Percentiles rank a stretch among this genome's conserved stretches.
Conservation (phyloP, 2,797 vertebrate genomes). For the Taenioides sp. region DNA sequence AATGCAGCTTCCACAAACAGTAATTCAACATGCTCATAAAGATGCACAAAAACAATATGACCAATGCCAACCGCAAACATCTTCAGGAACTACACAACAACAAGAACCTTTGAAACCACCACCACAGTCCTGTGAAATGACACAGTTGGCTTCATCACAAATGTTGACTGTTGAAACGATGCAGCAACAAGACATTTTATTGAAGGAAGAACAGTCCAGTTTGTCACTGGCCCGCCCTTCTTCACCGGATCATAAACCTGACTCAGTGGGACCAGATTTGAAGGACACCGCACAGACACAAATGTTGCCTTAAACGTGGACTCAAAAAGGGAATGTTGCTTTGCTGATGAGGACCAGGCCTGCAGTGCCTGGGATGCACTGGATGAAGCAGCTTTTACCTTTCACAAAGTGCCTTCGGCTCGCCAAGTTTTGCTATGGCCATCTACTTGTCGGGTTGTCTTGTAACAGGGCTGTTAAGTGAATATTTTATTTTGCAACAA, state of each 20-base stretch:
- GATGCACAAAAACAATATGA: constrained; percentile 48
- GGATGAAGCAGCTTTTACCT: constrained; percentile 23
- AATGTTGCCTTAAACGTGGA: constrained; percentile 49
- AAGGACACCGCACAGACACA: constrained; percentile 39
- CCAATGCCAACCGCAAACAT: constrained; percentile 23
- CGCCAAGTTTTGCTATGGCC: constrained; percentile 18
- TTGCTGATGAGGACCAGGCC: constrained; percentile 69
- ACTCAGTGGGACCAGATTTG: constrained; percentile 37
- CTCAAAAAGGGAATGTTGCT: constrained; percentile 42
- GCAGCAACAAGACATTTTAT: constrained; percentile 23
- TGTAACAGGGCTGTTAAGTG: constrained; percentile 40
- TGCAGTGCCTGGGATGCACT: constrained; percentile 74
- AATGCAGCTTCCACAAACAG: constrained; percentile 51
- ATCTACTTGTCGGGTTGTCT: constrained; percentile 18
- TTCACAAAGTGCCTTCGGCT: constrained; percentile 79
- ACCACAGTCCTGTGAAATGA: constrained; percentile 10
- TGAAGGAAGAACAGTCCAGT: constrained; percentile 22
- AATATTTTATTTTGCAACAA: constrained; percentile 38
- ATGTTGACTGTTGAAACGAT: constrained; percentile 29
- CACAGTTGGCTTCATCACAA: constrained; percentile 24
- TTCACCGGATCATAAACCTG: constrained; percentile 20
- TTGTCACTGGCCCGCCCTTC: constrained; percentile 21
- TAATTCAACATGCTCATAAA: constrained; percentile 18
- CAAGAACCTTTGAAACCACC: constrained; percentile 27
- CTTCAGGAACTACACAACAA: constrained; percentile 26